phyloP scores from a whole-genome alignment of 2,113 vertebrate genomes.

The Rhombomys opimus region DNA sequence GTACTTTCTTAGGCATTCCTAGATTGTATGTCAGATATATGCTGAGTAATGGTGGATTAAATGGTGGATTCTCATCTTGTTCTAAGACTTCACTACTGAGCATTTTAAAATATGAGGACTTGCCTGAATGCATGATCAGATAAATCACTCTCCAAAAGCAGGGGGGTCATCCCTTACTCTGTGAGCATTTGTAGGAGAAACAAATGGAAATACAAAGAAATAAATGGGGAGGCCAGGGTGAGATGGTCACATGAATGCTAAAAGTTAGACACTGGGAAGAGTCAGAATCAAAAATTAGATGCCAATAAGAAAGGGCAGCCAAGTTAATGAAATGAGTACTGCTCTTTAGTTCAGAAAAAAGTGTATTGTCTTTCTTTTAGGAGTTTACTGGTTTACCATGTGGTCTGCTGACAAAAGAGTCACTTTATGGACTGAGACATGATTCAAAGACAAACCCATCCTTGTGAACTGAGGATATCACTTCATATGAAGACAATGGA shows the following conservation, averaged over 20 bases:
- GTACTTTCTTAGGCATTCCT: not conserved
- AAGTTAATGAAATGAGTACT: not conserved
- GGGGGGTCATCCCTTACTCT: not conserved
- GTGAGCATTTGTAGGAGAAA: not conserved
- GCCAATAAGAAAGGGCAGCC: not conserved
- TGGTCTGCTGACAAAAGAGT: not conserved
- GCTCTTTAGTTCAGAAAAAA: not conserved
- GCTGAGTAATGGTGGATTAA: not conserved
- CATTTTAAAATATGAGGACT: constrained; percentile 2
- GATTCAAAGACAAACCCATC: not conserved
- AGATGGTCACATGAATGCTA: not conserved
- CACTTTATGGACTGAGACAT: not conserved
- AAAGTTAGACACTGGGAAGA: not conserved
- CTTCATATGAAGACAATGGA: not conserved
- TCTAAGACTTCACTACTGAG: not conserved
- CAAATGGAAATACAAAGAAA: not conserved
- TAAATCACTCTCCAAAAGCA: not conserved
- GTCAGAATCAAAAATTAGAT: not conserved
- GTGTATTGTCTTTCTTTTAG: not conserved
- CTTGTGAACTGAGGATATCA: not conserved
- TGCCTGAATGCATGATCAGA: not conserved
- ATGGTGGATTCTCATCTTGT: not conserved
- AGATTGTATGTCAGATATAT: not conserved
- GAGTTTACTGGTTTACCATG: not conserved
- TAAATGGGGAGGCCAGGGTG: not conserved